Evolutionary conservation across 2,797 vertebrate genomes (phyloP), one percentile per base, ranked within the genome.

Genomic region (Anabas testudineus): DNA sequence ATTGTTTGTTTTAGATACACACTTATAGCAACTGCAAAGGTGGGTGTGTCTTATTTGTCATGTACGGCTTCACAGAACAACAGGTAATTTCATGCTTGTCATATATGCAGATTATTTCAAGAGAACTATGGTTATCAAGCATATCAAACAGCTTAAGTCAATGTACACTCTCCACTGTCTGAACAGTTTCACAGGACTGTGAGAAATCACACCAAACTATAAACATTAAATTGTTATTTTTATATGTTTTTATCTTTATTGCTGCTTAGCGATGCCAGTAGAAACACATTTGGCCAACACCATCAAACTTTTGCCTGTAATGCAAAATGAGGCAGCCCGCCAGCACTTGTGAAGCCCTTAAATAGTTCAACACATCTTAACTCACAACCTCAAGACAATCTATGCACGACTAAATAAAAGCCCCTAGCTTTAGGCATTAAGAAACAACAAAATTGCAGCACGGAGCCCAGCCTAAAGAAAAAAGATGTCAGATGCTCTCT

Each of bases 351-450:
- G 26, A 41, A 62, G 22, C 57, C 43, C 48, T 74, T 80, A 71
- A 81, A 71, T 47, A 62, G 68, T 57, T 73, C 63, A 76, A 75
- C 71, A 76, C 67, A 32, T 59, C 74, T 74, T 60, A 56, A 67
- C 58, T 30, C 65, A 81, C 15, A 53, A 77, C 75, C 80, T 69
- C 26, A 19, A 39, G 62, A 78, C 73, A 30, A 74, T 72, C 37
- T 19, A 21, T 32, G 63, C 60, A 43, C 36, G 46, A 49, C 58
- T 65, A 49, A 62, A 74, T 56, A 57, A 78, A 76, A 10, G 65
- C 63, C 56, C 65, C 22, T 52, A 47, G 70, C 74, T 82, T 67
- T 19, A 26, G 41, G 73, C 42, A 21, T 10, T 45, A 65, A 71
- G 30, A 19, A 42, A 71, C 14, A 47, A 3, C 39, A 30, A 30